A percentile compares a stretch with the other conserved stretches of the same genome.
Conservation (phyloP, 1,140 invertebrate genomes). For the Copidosoma floridanum region DNA sequence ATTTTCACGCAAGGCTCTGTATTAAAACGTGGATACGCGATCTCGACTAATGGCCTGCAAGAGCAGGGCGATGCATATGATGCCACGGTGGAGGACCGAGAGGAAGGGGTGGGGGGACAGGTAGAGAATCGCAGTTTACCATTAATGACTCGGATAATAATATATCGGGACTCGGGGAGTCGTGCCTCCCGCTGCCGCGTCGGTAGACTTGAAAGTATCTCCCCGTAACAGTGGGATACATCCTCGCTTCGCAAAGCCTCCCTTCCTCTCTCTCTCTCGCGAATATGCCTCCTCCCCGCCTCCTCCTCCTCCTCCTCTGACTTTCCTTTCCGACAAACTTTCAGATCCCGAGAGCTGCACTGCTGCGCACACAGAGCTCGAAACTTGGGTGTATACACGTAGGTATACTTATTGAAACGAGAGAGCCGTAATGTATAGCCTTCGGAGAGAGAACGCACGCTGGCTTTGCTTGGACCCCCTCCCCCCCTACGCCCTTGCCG, state of each 20-base stretch:
- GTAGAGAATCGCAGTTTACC: slow-evolving; percentile 50
- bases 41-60: too few relatives aligned
- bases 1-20: slow-evolving; percentile 22
- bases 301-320: too few relatives aligned
- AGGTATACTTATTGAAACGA: not conserved
- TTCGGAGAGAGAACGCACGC: too few relatives aligned
- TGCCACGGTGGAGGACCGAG: not conserved
- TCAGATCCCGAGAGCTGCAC: too few relatives aligned
- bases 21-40: slow-evolving; percentile 13
- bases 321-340: too few relatives aligned
- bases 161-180: slow-evolving; percentile 44
- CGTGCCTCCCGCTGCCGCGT: slow-evolving; percentile 50
- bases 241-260: slow-evolving; percentile 38
- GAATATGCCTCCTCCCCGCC: not conserved
- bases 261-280: not conserved
- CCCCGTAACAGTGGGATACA: slow-evolving; percentile 51
- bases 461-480: too few relatives aligned
- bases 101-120: not conserved
- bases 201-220: slow-evolving; percentile 53
- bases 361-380: not conserved
- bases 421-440: not conserved
- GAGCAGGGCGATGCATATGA: not conserved
- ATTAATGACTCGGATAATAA: slow-evolving; percentile 54
- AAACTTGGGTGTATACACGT: not conserved
- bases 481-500: too few relatives aligned